Evolutionary conservation across 1,140 invertebrate species (phyloP).

Genomic region (Bombus terrestris): DNA sequence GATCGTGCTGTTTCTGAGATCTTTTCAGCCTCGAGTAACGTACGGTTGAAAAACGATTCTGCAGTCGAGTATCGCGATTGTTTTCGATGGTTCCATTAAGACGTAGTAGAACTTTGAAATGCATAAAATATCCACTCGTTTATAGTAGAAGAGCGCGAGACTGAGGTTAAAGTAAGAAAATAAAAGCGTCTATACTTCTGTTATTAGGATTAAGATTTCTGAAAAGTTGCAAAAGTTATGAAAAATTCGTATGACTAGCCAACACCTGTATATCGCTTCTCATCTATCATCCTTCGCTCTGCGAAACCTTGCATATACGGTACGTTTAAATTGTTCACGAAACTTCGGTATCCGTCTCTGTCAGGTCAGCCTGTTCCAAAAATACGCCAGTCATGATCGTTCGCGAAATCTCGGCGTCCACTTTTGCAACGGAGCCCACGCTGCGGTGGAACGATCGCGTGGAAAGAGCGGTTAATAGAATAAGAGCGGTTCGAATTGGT

Average conservation of each 20-base stretch:
- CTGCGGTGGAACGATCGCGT: background rate
- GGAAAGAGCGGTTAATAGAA: background rate
- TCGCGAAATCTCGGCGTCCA: background rate
- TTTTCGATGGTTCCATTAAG: background rate
- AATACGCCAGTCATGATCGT: background rate
- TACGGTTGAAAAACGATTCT: background rate
- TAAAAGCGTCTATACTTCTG: too few species aligned
- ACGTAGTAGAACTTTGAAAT: background rate
- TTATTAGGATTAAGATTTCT: background rate
- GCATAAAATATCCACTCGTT: background rate
- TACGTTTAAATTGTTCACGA: background rate
- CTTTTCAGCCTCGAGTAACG: background rate
- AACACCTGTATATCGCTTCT: too few species aligned
- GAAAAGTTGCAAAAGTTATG: background rate
- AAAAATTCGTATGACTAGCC: background rate
- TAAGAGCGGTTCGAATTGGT: background rate
- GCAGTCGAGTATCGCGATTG: background rate
- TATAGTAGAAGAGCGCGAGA: background rate
- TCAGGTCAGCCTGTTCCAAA: background rate
- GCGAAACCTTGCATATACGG: too few species aligned
- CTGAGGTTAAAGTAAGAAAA: background rate
- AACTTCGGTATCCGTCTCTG: constrained; percentile 8
- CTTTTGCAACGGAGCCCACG: background rate
- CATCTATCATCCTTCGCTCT: too few species aligned
- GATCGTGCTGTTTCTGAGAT: background rate